phyloP scores from a whole-genome alignment of 1,140 invertebrate species.

The Drosophila insularis region DNA sequence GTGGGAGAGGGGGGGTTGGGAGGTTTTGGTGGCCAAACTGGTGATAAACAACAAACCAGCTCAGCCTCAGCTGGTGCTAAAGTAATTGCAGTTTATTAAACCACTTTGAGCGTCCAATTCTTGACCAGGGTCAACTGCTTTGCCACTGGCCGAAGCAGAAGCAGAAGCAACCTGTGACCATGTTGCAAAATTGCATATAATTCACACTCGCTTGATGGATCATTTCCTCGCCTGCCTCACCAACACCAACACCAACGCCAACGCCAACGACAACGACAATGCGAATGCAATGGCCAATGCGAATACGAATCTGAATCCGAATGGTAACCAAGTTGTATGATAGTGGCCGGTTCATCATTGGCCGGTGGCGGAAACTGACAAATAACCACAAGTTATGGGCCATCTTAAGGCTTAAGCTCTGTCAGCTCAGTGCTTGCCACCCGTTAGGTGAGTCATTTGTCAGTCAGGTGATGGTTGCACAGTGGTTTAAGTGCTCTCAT shows the following conservation, averaged over 20 bases:
- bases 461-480: conserved; percentile 40
- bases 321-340: neutral
- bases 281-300: too few relatives aligned
- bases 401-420: conserved; percentile 31
- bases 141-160: conserved; percentile 29
- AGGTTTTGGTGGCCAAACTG: conserved; percentile 34
- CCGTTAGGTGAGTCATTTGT: conserved; percentile 59
- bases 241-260: too few relatives aligned
- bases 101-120: conserved; percentile 71
- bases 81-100: conserved; percentile 79
- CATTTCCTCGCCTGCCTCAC: conserved; percentile 56
- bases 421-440: conserved; percentile 1
- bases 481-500: conserved; percentile 20
- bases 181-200: conserved; percentile 70
- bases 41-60: conserved; percentile 37
- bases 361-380: conserved; percentile 51
- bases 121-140: conserved; percentile 78
- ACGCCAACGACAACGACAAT: too few relatives aligned
- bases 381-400: conserved; percentile 13
- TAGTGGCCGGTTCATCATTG: neutral
- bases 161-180: conserved; percentile 35
- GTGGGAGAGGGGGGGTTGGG: neutral
- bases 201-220: conserved; percentile 71
- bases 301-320: too few relatives aligned
- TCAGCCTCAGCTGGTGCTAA: conserved; percentile 17